phyloP scores from a whole-genome alignment of 30 jellyfish, hydroid and myxozoan species.

The Haliclystus octoradiatus region DNA sequence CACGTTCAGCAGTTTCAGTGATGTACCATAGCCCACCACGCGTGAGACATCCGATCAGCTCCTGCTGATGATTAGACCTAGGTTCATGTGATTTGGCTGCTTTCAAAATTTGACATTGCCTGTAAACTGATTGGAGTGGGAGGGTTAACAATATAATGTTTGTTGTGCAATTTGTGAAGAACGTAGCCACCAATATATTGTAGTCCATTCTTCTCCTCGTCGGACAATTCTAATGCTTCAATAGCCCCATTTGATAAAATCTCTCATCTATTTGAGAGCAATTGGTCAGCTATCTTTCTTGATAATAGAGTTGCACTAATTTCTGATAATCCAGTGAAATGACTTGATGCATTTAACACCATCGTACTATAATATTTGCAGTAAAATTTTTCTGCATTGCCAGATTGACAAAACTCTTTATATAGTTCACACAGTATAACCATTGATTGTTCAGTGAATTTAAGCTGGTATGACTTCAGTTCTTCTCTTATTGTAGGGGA shows the following conservation, averaged over 20 bases:
- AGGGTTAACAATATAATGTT: background rate
- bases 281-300: constrained; percentile 10
- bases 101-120: background rate
- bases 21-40: background rate
- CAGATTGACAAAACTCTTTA: background rate
- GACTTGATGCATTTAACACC: constrained; percentile 10
- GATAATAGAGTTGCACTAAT: constrained; percentile 19
- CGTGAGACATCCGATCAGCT: background rate
- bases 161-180: background rate
- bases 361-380: background rate
- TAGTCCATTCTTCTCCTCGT: background rate
- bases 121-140: background rate
- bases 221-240: background rate
- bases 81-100: background rate
- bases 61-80: background rate
- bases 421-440: background rate
- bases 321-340: constrained; percentile 11
- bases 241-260: too few species aligned
- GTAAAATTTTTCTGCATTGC: background rate
- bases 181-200: background rate
- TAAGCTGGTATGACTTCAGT: background rate
- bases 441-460: background rate
- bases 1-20: background rate
- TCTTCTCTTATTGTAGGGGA: background rate
- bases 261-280: too few species aligned